Conservation (phyloP, 2,888 invertebrate genomes). For the Acronicta psi region DNA sequence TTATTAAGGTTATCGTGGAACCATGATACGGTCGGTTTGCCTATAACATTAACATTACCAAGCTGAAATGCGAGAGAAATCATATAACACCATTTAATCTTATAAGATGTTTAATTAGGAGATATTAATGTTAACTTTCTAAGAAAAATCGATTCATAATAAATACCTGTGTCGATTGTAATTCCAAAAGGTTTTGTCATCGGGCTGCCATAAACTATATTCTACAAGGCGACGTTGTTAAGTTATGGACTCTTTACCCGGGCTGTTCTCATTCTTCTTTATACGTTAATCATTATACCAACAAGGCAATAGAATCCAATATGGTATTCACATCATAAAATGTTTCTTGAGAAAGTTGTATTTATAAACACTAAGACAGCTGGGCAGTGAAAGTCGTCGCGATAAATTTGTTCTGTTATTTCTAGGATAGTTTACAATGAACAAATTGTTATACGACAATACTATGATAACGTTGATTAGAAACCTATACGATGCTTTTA, state of each 20-base stretch:
- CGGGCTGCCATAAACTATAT: neutral
- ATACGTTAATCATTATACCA: slow-evolving; percentile 14
- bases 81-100: too few relatives aligned
- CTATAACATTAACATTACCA: too few relatives aligned
- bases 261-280: slow-evolving; percentile 9
- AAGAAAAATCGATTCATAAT: neutral
- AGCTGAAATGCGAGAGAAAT: too few relatives aligned
- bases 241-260: neutral
- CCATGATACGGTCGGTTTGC: too few relatives aligned
- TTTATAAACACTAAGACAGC: slow-evolving; percentile 54
- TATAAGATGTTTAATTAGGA: too few relatives aligned
- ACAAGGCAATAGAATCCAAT: slow-evolving; percentile 28
- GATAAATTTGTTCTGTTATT: slow-evolving; percentile 51
- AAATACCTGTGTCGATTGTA: neutral
- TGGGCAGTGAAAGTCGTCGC: slow-evolving; percentile 57
- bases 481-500: neutral
- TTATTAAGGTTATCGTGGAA: too few relatives aligned
- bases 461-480: slow-evolving; percentile 10
- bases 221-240: neutral
- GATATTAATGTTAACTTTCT: too few relatives aligned
- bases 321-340: slow-evolving; percentile 49
- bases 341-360: slow-evolving; percentile 57
- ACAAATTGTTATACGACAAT: slow-evolving; percentile 23
- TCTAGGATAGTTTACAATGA: slow-evolving; percentile 27
- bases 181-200: neutral